Evolutionary conservation across 92 coral and sea anemone genomes (phyloP).

Genomic region (Plumapathes pennacea): DNA sequence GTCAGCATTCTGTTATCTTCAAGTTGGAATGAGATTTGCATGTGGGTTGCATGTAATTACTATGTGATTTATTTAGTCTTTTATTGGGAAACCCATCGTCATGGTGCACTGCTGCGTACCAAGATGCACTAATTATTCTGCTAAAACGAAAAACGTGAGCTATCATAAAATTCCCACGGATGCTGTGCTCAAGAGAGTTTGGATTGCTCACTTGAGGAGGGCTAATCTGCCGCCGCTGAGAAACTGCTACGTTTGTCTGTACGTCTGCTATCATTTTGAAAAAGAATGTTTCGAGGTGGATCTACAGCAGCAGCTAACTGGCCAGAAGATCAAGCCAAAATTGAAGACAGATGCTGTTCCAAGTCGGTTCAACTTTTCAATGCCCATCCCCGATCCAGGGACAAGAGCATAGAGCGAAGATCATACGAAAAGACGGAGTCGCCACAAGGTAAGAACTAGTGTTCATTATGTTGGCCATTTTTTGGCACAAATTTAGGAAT

Average conservation of each 20-base stretch:
- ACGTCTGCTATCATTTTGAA: constrained; percentile 25
- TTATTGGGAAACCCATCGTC: no score
- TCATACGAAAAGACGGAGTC: constrained; percentile 2
- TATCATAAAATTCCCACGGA: constrained; percentile 12
- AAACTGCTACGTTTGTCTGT: constrained; percentile 29
- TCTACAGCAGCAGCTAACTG: constrained; percentile 1
- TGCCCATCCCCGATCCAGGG: no score
- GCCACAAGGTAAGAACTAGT: constrained; percentile 19
- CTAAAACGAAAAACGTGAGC: constrained; percentile 6
- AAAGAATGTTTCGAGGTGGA: constrained; percentile 3
- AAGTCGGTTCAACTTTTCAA: no score
- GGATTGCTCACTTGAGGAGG: constrained; percentile 3
- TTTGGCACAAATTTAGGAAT: neutral
- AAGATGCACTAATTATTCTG: constrained; percentile 15
- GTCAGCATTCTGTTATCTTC: no score
- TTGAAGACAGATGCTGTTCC: constrained; percentile 26
- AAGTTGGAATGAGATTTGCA: no score
- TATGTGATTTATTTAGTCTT: no score
- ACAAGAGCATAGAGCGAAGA: constrained; percentile 1
- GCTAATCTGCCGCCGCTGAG: constrained; percentile 9
- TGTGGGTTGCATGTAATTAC: no score
- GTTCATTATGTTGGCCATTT: no score
- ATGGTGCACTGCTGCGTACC: no score
- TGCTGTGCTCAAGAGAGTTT: constrained; percentile 4
- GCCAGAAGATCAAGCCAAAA: neutral